A percentile compares a stretch with the other conserved stretches of the same genome.
Conservation (phyloP, 2,888 invertebrate species). For the Diarsia brunnea region DNA sequence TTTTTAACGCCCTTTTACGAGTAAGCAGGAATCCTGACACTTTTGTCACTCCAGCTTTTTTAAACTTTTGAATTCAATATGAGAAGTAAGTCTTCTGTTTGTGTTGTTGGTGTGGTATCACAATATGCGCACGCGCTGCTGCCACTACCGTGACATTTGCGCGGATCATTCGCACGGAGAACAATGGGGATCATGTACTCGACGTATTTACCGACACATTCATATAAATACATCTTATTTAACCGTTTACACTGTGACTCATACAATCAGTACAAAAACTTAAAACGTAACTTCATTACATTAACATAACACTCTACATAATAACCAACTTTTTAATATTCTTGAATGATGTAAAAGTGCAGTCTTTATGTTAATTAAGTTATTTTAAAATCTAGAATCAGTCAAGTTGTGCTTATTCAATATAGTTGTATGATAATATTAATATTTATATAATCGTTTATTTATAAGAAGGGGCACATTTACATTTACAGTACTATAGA, state of each 20-base stretch:
- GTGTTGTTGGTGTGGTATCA: conserved; percentile 14
- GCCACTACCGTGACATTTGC: conserved; percentile 71
- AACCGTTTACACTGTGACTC: conserved; percentile 47
- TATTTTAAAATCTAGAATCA: conserved; percentile 6
- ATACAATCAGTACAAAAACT: conserved; percentile 29
- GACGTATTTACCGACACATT: conserved; percentile 50
- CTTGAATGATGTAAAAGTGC: conserved; percentile 8
- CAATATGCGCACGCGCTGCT: conserved; percentile 61
- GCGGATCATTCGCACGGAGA: conserved; percentile 64
- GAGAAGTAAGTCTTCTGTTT: conserved; percentile 30
- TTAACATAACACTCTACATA: conserved; percentile 18
- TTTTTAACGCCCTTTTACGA: not conserved
- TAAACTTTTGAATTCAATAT: not conserved
- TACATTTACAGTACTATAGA: no score
- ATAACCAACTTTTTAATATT: conserved; percentile 10
- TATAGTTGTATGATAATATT: no score
- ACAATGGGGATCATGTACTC: conserved; percentile 62
- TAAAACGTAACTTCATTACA: not conserved
- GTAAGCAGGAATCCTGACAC: not conserved
- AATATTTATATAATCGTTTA: no score
- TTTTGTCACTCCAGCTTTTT: not conserved
- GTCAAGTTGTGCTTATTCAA: not conserved
- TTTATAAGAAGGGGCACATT: no score
- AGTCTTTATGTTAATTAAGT: conserved; percentile 4
- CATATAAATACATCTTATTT: conserved; percentile 56